Base-by-base conservation (phyloP, 2,113 vertebrate genomes). In the Tachuris rubrigastra region DNA sequence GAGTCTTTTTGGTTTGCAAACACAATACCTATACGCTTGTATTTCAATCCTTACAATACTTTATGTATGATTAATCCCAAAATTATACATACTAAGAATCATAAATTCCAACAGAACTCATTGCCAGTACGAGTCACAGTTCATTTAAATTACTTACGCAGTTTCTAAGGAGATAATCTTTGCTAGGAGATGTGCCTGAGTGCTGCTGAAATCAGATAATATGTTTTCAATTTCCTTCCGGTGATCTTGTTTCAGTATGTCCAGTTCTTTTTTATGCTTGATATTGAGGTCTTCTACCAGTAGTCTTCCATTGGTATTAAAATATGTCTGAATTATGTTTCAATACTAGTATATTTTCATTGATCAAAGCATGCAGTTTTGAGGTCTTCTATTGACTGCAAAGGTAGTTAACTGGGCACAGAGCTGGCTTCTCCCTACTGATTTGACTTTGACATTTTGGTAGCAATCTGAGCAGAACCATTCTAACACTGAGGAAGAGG, bases 91-190 rank as follows among this genome's bases (percentile, higher is more conserved):
- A 50, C 8, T 74, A 67, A 53, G 30, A 63, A 80, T 44, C 76
- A 69, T 41, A 74, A 85, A 86, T 92, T 53, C 25, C 84, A 91
- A 50, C 16, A 88, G 42, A 88, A 72, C 47, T 84, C 39, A 63
- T 39, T 92, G 62, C 27, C 39, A 74, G 27, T n/a, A 59, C 39
- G 22, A 84, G 63, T 39, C 33, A 76, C 71, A 90, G 65, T 39
- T 93, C 81, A 75, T 93, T 89, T 59, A 62, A 94, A 82, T 78
- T 39, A 94, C 97, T 98, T 97, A 99, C 98, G 98, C 98, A 1
- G 98, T 98, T 98, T 99, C 98, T 98, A 99, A 96, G 94, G 98
- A 98, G 81, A 98, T 98, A 46, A 99, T 98, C 88, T 98, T 98
- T 86, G 98, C 98, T 97, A 99, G 99, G 80, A 99, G 98, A 92